phyloP scores from a whole-genome alignment of 2,888 invertebrate genomes.

The Drosophila bunnanda region DNA sequence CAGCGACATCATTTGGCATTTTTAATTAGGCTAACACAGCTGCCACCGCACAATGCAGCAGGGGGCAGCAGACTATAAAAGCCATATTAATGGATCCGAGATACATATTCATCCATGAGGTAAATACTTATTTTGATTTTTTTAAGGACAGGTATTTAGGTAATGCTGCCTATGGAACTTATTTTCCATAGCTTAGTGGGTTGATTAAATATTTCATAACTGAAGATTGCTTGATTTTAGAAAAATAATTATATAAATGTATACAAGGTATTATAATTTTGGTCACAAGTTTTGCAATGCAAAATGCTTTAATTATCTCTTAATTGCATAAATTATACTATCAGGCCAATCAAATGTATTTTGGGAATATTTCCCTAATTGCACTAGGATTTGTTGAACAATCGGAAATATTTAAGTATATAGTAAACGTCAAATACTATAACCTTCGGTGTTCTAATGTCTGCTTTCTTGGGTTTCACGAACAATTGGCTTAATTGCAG shows the following conservation, averaged over 20 bases:
- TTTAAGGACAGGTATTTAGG: background rate
- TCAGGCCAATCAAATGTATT: background rate
- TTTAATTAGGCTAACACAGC: conserved; percentile 49
- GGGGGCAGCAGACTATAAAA: conserved; percentile 12
- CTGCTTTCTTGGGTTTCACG: conserved; percentile 9
- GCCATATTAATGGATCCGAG: background rate
- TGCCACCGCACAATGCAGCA: conserved; percentile 4
- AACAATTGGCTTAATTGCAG: conserved; percentile 25
- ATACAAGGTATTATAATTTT: background rate
- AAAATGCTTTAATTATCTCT: background rate
- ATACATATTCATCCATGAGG: background rate
- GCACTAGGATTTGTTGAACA: background rate
- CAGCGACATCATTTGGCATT: conserved; percentile 33
- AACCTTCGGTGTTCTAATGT: background rate
- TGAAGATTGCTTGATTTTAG: no score
- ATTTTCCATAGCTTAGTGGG: background rate
- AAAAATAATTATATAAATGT: no score
- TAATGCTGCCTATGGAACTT: background rate
- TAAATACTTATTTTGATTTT: conserved; percentile 6
- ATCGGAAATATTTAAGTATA: background rate
- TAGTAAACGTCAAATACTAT: background rate
- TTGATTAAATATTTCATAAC: no score
- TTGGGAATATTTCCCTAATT: background rate
- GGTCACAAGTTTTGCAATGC: no score
- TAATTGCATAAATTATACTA: background rate